A percentile compares a stretch with the other conserved stretches of the same genome.
These are phyloP conservation scores for Altica lythri DNA, from an alignment of 2,888 invertebrate species.

Conservation along the genomic window DNA sequence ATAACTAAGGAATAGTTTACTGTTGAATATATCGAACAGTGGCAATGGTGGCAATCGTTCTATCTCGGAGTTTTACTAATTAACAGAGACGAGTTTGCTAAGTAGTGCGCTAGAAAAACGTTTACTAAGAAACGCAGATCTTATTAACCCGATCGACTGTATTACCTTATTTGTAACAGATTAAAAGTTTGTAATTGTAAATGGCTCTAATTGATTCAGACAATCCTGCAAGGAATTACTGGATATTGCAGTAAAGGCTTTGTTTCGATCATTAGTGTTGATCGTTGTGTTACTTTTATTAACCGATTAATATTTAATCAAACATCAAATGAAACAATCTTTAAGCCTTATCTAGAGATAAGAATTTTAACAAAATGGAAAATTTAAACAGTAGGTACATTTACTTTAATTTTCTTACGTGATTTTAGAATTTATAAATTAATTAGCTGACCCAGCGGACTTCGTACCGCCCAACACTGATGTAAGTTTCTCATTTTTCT, in stretches of 20 bases:
- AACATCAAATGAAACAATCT: no score
- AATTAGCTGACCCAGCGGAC: no score
- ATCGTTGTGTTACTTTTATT: constrained; percentile 14
- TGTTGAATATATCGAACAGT: constrained; percentile 36
- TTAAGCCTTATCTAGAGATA: no score
- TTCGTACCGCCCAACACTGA: no score
- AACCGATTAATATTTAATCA: background rate
- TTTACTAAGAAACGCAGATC: constrained; percentile 46
- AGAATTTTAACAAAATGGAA: no score
- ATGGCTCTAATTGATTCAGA: constrained; percentile 47
- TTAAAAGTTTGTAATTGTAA: constrained; percentile 51
- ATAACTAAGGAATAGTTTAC: constrained; percentile 37
- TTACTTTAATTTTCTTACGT: no score
- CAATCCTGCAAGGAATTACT: constrained; percentile 36
- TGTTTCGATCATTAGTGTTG: constrained; percentile 19
- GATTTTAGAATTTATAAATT: no score
- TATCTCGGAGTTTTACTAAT: constrained; percentile 48
- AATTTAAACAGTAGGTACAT: no score
- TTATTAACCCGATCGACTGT: constrained; percentile 42
- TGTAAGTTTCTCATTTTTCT: no score
- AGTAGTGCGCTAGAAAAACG: constrained; percentile 48
- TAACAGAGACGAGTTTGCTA: constrained; percentile 47
- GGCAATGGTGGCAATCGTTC: constrained; percentile 40
- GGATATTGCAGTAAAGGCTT: constrained; percentile 32
- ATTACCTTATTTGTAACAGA: constrained; percentile 50